A percentile compares a stretch with the other conserved stretches of the same genome.
phyloP scores from a whole-genome alignment of 2,113 vertebrate genomes.

The Sphaerodactylus townsendi region DNA sequence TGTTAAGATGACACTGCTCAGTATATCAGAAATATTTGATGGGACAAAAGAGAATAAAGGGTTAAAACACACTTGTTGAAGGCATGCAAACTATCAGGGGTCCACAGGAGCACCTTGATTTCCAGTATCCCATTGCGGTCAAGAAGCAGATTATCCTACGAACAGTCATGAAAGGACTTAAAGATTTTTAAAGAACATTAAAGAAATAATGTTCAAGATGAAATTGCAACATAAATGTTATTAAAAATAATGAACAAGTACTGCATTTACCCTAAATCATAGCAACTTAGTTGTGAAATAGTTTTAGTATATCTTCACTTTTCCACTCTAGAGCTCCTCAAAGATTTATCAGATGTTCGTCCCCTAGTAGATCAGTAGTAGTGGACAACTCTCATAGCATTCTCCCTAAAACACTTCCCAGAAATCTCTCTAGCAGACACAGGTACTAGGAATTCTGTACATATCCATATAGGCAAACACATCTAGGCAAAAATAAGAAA shows the following conservation, averaged over 20 bases:
- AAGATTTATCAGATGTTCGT: background rate
- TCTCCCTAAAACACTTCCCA: background rate
- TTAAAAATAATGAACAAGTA: background rate
- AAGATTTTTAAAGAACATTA: background rate
- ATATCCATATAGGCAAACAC: background rate
- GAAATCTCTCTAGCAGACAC: background rate
- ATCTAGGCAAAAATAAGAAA: background rate
- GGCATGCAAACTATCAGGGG: too few species aligned
- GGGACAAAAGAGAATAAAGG: background rate
- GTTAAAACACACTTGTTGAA: too few species aligned
- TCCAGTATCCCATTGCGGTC: too few species aligned
- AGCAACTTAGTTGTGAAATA: background rate
- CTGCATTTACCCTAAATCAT: background rate
- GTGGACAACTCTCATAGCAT: background rate
- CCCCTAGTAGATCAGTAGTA: background rate
- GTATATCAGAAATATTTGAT: background rate
- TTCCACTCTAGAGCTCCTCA: background rate
- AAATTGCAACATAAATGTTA: background rate
- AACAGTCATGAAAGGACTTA: background rate
- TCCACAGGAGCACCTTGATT: too few species aligned
- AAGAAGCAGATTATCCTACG: too few species aligned
- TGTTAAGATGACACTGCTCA: background rate
- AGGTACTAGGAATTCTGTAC: too few species aligned
- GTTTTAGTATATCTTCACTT: background rate
- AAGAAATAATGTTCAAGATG: background rate